A percentile compares a stretch with the other conserved stretches of the same genome.
Conservation (phyloP, 1,140 invertebrate genomes). For the Drosophila micromelanica region DNA sequence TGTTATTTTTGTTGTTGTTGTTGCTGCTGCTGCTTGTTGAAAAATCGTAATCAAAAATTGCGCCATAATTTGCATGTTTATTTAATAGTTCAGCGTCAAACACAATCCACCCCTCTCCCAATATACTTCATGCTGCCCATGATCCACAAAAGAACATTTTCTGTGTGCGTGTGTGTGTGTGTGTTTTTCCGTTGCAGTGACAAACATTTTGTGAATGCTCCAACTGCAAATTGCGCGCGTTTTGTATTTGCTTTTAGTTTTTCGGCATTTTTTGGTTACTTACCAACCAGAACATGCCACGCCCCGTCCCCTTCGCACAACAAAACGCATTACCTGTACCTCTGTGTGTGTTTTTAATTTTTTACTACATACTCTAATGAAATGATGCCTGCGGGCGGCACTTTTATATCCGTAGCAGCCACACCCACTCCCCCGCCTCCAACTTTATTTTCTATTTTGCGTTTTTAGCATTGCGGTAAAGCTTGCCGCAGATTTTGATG, state of each 20-base stretch:
- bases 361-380: slow-evolving; percentile 65
- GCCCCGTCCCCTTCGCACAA: neutral
- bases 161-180: slow-evolving; percentile 19
- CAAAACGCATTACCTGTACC: slow-evolving; percentile 41
- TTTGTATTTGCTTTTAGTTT: slow-evolving; percentile 50
- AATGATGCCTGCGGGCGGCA: slow-evolving; percentile 69
- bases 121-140: neutral
- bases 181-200: slow-evolving; percentile 57
- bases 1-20: slow-evolving; percentile 24
- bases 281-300: slow-evolving; percentile 20
- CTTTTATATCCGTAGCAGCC: slow-evolving; percentile 17
- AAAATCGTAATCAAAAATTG: slow-evolving; percentile 82
- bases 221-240: slow-evolving; percentile 62
- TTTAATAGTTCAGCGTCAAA: slow-evolving; percentile 64
- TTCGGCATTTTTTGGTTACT: slow-evolving; percentile 50
- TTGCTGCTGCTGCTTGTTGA: slow-evolving; percentile 44
- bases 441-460: slow-evolving; percentile 17
- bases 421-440: neutral
- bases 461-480: slow-evolving; percentile 57
- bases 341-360: slow-evolving; percentile 44
- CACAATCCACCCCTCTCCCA: slow-evolving; percentile 20
- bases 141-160: slow-evolving; percentile 48
- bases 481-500: slow-evolving; percentile 67
- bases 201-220: slow-evolving; percentile 70
- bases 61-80: slow-evolving; percentile 83